Percentiles rank a stretch among this genome's conserved stretches.
Conservation (phyloP, 1,140 invertebrate genomes). For the Panagrolaimus sp. region DNA sequence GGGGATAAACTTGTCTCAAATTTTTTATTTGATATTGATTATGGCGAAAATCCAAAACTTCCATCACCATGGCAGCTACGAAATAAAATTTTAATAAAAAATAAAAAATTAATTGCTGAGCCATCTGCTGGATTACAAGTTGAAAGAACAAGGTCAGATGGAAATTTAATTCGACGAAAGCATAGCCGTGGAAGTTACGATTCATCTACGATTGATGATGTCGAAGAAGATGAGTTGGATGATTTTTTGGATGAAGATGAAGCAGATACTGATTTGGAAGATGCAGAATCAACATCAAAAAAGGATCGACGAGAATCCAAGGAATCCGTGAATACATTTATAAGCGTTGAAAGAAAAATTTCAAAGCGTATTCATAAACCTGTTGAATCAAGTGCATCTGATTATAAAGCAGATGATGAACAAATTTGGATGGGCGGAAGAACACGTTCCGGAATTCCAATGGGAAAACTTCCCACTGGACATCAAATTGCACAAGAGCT, state of each 20-base stretch:
- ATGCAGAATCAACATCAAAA: conserved; percentile 13
- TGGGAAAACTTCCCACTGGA: conserved; percentile 57
- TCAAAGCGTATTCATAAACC: conserved; percentile 1
- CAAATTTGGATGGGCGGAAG: conserved; percentile 13
- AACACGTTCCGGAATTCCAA: background rate
- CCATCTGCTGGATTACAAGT: conserved; percentile 26
- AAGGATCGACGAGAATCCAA: conserved; percentile 32
- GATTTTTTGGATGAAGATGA: conserved; percentile 43
- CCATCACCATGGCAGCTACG: conserved; percentile 78
- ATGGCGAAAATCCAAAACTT: conserved; percentile 74
- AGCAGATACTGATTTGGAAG: too few relatives aligned
- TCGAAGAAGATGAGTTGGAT: conserved; percentile 53
- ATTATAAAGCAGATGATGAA: conserved; percentile 40
- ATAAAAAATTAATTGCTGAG: conserved; percentile 67
- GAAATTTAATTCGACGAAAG: conserved; percentile 38
- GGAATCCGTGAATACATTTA: conserved; percentile 35
- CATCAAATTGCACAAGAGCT: conserved; percentile 86
- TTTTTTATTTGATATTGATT: conserved; percentile 81
- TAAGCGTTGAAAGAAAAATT: background rate
- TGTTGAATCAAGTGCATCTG: background rate
- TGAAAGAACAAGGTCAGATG: conserved; percentile 26
- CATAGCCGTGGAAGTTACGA: conserved; percentile 45
- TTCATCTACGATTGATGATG: conserved; percentile 49
- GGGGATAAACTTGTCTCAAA: conserved; percentile 82
- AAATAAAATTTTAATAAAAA: conserved; percentile 74